Evolutionary conservation across 2,797 vertebrate genomes (phyloP), one percentile per base, ranked within the genome.

Genomic region (Syngnathus acus): DNA sequence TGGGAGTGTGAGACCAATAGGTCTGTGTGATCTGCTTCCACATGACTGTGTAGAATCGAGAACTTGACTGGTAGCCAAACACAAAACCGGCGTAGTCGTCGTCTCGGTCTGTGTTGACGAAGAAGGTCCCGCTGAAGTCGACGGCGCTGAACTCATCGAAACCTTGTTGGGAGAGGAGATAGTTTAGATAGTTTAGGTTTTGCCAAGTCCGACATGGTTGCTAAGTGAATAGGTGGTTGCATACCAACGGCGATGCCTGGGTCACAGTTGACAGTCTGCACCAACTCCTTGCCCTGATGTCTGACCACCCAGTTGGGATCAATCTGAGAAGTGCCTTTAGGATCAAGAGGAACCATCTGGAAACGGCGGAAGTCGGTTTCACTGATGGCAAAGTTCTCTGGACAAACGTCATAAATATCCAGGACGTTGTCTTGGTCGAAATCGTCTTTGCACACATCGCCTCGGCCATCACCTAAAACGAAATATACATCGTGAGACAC

Each of bases 11-110:
- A 54, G 95, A 95, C 97, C 97, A 99, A 77, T 99, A 99, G 3
- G 97, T 94, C 84, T 99, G 97, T 2, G 97, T 99, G 81, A 99
- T 92, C 87, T 99, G 97, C 79, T 99, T 99, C 97, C 97, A 99
- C 96, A 99, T 99, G 65, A 99, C 96, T 1, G 98, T 95, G 47
- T 99, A 99, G 89, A 99, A 99, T 74, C 96, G 95, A 61, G 96
- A 94, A 77, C 97, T 99, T 66, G 97, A 99, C 77, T 99, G 97
- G 84, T 99, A 99, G 64, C 95, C 95, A 72, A 99, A 99, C 47
- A 99, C 97, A 64, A 99, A 99, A 16, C 97, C 97, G 5, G 95
- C 97, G 1, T 98, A 99, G 84, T 99, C 97, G 3, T 99, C 97
- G 54, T 99, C 97, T 72, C 97, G 92, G 80, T 99, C 96, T 0